Percentiles rank a stretch among this genome's conserved stretches.
These are phyloP conservation scores for Uropetala carovei DNA, from an alignment of 2,888 invertebrate species.

Conservation along the genomic window DNA sequence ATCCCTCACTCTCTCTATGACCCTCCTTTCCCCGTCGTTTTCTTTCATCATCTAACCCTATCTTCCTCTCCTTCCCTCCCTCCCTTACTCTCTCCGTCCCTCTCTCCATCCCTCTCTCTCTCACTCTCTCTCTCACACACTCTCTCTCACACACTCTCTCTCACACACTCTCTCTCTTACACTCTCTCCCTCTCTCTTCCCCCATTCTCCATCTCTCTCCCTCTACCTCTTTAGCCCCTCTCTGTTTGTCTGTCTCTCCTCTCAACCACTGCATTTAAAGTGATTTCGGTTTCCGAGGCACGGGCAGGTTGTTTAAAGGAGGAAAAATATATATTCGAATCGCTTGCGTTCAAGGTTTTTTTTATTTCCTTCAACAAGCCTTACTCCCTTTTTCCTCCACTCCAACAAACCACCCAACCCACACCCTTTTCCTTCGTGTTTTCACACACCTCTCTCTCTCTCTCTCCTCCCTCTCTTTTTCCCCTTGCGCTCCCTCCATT, in stretches of 20 bases:
- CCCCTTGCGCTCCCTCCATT: background rate
- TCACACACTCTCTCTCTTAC: background rate
- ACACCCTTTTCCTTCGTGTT: background rate
- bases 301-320: too few relatives aligned
- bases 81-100: background rate
- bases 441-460: too few relatives aligned
- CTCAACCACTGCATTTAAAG: background rate
- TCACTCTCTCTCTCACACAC: background rate
- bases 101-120: too few relatives aligned
- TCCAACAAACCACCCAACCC: too few relatives aligned
- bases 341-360: too few relatives aligned
- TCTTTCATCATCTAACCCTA: background rate
- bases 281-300: too few relatives aligned
- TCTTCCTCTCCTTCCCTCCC: background rate
- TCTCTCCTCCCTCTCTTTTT: background rate
- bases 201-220: too few relatives aligned
- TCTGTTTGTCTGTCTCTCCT: background rate
- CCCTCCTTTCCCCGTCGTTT: background rate
- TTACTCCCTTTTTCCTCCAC: background rate
- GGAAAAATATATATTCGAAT: too few relatives aligned
- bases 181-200: too few relatives aligned
- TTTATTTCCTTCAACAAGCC: background rate
- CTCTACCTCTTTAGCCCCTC: background rate
- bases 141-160: background rate
- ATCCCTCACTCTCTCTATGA: background rate